Percentiles rank a stretch among this genome's conserved stretches.
phyloP scores from a whole-genome alignment of 30 jellyfish, hydroid and myxozoan genomes.

The Hydractinia echinata region DNA sequence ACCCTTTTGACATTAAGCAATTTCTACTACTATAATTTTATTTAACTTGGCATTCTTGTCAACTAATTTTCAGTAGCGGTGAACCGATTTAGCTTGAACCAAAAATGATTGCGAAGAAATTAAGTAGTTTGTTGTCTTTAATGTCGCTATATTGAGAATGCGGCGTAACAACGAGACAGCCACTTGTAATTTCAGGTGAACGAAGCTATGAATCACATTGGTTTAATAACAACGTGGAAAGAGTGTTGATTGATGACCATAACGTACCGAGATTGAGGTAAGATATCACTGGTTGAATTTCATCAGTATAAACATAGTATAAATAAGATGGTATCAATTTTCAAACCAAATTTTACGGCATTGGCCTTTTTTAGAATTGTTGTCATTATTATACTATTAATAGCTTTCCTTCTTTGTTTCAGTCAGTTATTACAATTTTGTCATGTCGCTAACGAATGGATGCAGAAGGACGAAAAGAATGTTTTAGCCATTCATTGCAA shows the following conservation, averaged over 20 bases:
- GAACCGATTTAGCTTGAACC: no score
- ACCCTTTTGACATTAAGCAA: no score
- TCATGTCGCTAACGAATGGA: conserved; percentile 70
- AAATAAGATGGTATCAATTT: background rate
- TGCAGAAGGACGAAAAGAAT: conserved; percentile 50
- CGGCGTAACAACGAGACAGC: background rate
- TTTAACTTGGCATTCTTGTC: no score
- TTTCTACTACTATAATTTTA: no score
- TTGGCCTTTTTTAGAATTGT: background rate
- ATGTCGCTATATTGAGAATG: background rate
- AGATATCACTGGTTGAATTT: background rate
- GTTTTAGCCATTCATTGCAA: conserved; percentile 86
- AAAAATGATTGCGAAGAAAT: no score
- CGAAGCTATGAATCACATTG: conserved; percentile 63
- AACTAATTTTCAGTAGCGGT: no score
- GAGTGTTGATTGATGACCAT: conserved; percentile 83
- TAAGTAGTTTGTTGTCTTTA: no score
- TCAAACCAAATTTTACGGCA: background rate
- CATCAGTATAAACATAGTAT: background rate
- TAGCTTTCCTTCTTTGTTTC: background rate
- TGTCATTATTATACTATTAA: background rate
- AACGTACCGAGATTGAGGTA: conserved; percentile 90
- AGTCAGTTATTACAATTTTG: conserved; percentile 85
- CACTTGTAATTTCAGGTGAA: conserved; percentile 51
- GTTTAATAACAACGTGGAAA: conserved; percentile 77